Conservation (phyloP, 1,140 invertebrate species). For the Cotesia typhae region DNA sequence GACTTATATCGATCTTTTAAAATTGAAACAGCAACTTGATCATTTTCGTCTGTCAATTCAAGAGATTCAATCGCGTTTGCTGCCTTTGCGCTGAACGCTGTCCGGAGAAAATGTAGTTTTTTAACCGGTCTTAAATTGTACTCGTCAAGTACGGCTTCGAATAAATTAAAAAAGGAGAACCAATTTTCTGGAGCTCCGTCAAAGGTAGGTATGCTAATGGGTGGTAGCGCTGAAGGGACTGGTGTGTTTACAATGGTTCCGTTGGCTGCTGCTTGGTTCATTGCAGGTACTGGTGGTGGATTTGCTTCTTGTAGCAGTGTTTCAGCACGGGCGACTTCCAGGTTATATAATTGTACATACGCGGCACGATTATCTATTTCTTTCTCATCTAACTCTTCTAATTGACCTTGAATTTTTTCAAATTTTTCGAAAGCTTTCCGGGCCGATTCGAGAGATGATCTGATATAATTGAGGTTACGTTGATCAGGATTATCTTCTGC, state of each 20-base stretch:
- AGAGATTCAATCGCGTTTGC: slow-evolving; percentile 30
- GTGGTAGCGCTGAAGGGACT: neutral
- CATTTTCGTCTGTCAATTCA: slow-evolving; percentile 29
- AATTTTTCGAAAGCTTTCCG: neutral
- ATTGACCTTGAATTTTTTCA: neutral
- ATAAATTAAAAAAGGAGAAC: neutral
- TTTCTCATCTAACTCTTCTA: neutral
- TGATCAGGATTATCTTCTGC: neutral
- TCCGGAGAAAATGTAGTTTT: slow-evolving; percentile 44
- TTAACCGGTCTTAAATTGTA: neutral
- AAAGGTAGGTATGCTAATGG: neutral
- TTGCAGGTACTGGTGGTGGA: neutral
- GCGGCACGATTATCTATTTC: neutral
- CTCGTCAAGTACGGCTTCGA: neutral
- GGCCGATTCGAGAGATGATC: neutral
- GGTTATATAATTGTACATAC: neutral
- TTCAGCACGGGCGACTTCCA: neutral
- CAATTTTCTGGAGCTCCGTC: slow-evolving; percentile 4
- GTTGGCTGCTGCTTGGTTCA: too few relatives aligned
- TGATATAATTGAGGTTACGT: neutral
- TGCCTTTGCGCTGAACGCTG: slow-evolving; percentile 27
- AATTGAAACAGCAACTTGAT: slow-evolving; percentile 29
- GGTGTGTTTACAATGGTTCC: neutral
- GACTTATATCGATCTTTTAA: slow-evolving; percentile 12
- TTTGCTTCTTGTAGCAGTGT: neutral